phyloP scores from a whole-genome alignment of 1,140 invertebrate species.

The Heliconius nattereri region DNA sequence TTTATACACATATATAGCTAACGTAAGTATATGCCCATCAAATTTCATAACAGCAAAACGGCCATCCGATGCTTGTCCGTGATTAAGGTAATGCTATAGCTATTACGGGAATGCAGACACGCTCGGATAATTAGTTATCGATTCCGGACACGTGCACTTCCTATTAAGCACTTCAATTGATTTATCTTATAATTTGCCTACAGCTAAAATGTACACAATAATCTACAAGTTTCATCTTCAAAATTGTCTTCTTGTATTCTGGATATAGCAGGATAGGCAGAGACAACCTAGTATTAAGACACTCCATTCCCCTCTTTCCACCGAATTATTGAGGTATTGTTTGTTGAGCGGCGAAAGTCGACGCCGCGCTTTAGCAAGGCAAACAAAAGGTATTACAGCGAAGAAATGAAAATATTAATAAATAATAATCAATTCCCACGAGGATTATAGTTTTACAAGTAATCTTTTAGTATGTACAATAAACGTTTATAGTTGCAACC shows the following conservation, averaged over 20 bases:
- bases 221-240: neutral
- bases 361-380: too few relatives aligned
- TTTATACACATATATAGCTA: neutral
- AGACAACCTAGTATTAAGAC: too few relatives aligned
- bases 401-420: too few relatives aligned
- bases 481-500: too few relatives aligned
- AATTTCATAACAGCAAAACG: conserved; percentile 28
- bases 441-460: too few relatives aligned
- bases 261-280: neutral
- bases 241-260: neutral
- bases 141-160: conserved; percentile 34
- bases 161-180: conserved; percentile 31
- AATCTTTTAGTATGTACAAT: too few relatives aligned
- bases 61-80: conserved; percentile 32
- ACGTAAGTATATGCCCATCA: conserved; percentile 10
- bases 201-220: neutral
- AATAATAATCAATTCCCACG: too few relatives aligned
- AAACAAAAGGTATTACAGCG: too few relatives aligned
- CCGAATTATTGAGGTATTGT: too few relatives aligned
- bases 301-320: too few relatives aligned
- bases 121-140: conserved; percentile 39
- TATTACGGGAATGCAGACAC: conserved; percentile 33
- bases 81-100: conserved; percentile 41
- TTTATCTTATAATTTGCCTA: conserved; percentile 17
- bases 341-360: too few relatives aligned